Percentiles rank a stretch among this genome's conserved stretches.
phyloP scores from a whole-genome alignment of 2,113 vertebrate genomes.

The Sinosuthora webbiana region DNA sequence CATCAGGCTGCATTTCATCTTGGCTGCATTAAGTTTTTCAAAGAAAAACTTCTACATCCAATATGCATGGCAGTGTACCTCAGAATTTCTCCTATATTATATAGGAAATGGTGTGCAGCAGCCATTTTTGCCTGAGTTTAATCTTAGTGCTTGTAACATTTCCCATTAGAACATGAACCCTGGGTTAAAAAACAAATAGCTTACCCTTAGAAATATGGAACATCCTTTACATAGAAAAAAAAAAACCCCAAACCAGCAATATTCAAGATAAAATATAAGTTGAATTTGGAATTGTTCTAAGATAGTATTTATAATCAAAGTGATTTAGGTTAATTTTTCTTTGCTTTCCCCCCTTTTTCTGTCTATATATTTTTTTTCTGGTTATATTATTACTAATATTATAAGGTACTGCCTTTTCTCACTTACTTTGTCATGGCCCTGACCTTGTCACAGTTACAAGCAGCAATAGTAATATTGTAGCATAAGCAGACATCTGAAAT shows the following conservation, averaged over 20 bases:
- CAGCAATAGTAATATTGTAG: background rate
- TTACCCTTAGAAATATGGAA: background rate
- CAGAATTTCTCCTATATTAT: background rate
- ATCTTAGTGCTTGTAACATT: background rate
- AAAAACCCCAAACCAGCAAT: fast-evolving
- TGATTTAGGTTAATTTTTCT: background rate
- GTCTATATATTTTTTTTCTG: too few relatives aligned
- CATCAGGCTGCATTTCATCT: background rate
- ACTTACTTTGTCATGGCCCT: background rate
- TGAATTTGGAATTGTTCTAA: background rate
- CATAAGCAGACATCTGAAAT: background rate
- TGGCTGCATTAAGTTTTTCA: background rate
- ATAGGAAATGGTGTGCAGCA: background rate
- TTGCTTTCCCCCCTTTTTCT: fast-evolving
- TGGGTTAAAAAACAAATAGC: background rate
- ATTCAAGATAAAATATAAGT: background rate
- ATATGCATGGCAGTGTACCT: background rate
- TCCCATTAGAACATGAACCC: background rate
- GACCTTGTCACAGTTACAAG: background rate
- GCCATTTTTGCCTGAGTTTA: background rate
- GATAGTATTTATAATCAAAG: background rate
- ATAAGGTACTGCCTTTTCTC: background rate
- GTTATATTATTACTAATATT: background rate
- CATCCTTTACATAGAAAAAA: background rate
- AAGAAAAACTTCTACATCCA: background rate